Evolutionary conservation across 2,888 invertebrate genomes (phyloP).

Genomic region (Protophormia terraenovae): DNA sequence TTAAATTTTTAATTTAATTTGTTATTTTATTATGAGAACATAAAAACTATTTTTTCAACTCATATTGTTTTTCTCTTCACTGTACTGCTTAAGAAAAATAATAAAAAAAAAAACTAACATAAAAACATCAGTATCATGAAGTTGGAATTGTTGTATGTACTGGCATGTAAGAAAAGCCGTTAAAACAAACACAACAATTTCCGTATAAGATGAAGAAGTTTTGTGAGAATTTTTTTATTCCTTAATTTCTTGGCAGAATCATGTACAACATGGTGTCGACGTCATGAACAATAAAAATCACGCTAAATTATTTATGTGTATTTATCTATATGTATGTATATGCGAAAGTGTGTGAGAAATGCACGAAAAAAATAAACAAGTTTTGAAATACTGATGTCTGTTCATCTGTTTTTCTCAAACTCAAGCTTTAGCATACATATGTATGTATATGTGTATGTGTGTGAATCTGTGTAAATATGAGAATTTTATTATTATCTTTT

Average conservation of each 20-base stretch:
- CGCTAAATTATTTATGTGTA: slow-evolving; percentile 59
- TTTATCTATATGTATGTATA: slow-evolving; percentile 1
- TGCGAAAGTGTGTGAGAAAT: neutral
- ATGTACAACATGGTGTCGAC: slow-evolving; percentile 69
- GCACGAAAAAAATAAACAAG: slow-evolving; percentile 7
- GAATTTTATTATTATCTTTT: slow-evolving; percentile 42
- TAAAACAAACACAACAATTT: slow-evolving; percentile 18
- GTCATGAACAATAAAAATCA: slow-evolving; percentile 74
- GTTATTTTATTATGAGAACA: no score
- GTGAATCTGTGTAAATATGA: slow-evolving; percentile 15
- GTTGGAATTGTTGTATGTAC: slow-evolving; percentile 13
- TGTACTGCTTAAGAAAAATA: neutral
- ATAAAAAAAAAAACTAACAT: neutral
- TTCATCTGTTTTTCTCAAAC: slow-evolving; percentile 3
- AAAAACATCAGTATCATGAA: slow-evolving; percentile 11
- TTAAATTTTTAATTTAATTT: no score
- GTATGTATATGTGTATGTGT: neutral
- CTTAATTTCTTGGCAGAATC: slow-evolving; percentile 6
- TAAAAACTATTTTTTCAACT: no score
- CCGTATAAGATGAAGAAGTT: slow-evolving; percentile 5
- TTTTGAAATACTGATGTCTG: slow-evolving; percentile 37
- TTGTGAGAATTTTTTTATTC: neutral
- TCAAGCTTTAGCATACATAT: neutral
- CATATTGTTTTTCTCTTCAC: neutral
- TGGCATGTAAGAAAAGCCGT: neutral